Evolutionary conservation across 2,888 invertebrate species (phyloP).

Genomic region (Coelopa pilipes): DNA sequence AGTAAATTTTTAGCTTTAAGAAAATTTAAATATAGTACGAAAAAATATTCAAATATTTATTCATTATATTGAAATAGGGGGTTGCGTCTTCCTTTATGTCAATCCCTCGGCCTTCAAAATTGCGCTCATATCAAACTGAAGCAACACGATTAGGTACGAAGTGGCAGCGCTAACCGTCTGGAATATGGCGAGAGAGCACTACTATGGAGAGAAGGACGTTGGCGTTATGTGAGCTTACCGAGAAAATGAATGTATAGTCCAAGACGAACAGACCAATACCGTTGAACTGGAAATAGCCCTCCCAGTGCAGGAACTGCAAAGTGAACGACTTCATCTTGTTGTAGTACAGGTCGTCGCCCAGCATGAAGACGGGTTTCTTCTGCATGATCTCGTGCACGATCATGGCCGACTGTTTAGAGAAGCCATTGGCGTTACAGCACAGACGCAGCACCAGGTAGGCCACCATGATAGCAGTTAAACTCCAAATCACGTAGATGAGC

Average conservation of each 20-base stretch:
- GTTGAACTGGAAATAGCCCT: conserved; percentile 65
- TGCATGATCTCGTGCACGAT: conserved; percentile 67
- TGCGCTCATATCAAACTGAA: conserved; percentile 65
- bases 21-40: not conserved
- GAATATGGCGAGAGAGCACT: not conserved
- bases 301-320: conserved; percentile 66
- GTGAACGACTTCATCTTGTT: conserved; percentile 67
- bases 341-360: conserved; percentile 65
- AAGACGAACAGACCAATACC: conserved; percentile 64
- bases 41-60: too few relatives aligned
- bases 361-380: conserved; percentile 66
- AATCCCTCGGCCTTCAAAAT: conserved; percentile 60
- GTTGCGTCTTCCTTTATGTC: conserved; percentile 36
- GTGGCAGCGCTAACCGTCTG: conserved; percentile 66
- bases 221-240: conserved; percentile 51
- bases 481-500: conserved; percentile 62
- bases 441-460: conserved; percentile 61
- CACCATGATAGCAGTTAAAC: conserved; percentile 57
- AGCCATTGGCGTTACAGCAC: conserved; percentile 62
- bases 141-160: conserved; percentile 65
- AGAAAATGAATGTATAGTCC: conserved; percentile 67
- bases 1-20: not conserved
- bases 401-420: conserved; percentile 64
- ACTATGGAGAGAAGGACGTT: not conserved
- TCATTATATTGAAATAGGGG: too few relatives aligned